Evolutionary conservation across 1,140 invertebrate species (phyloP), one percentile per base, ranked within the genome.

Genomic region (Drosophila repletoides): DNA sequence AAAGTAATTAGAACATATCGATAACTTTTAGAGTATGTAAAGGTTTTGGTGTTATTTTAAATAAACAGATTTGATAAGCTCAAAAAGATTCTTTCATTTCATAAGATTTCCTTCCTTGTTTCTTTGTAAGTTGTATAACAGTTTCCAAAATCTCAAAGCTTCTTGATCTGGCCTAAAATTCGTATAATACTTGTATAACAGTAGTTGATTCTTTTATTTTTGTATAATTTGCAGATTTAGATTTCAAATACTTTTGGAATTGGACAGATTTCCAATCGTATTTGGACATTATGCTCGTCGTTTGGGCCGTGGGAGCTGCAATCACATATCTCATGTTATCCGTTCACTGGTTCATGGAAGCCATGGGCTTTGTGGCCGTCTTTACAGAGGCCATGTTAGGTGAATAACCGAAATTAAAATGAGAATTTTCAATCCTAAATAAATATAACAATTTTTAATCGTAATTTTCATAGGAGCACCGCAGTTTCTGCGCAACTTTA

Each of bases 181-280:
- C n/a, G 1, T 59, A 12, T 45, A 28, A 10, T 7, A 21, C 3
- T 34, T 36, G 24, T 29, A 49, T 36, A 56, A 56, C 26, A 55
- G 14, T 28, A 38, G 2, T 55, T n/a, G 3, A 4, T 22, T 5
- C 40, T 19, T 10, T 7, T 36, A 17, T 24, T 15, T 12, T 14
- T 73, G 71, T 52, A 5, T 12, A 69, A 89, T 90, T 83, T 41
- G 0, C 92, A 98, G 97, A 98, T 93, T 95, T 98, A 91, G 95
- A 98, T 88, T 92, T 93, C 76, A 94, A 94, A 84, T 95, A 96
- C 91, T 99, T 99, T 93, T 99, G 98, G 98, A 95, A 96, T 88
- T 99, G 98, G 98, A 98, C 97, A 58, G 98, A 99, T 91, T 98
- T 99, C 90, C 94, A 96, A 89, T 99, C 97, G 36, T 99, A 99